Conservation (phyloP, 2,888 invertebrate species). For the Encarsia formosa region DNA sequence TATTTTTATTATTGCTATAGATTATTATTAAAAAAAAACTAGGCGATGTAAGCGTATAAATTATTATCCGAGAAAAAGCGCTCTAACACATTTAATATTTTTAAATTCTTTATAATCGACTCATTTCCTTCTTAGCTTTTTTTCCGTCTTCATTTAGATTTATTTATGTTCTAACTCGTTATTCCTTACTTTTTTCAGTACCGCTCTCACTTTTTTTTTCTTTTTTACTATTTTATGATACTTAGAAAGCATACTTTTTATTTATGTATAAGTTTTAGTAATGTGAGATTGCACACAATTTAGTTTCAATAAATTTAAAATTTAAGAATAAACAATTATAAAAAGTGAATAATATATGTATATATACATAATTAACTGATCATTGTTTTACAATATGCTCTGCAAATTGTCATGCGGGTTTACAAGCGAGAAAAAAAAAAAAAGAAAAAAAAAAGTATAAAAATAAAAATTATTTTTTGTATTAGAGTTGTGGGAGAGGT, state of each 20-base stretch:
- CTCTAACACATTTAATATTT: constrained; percentile 21
- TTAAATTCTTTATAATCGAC: constrained; percentile 20
- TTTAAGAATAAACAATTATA: constrained; percentile 25
- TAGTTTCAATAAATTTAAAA: constrained; percentile 30
- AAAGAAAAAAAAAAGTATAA: too few species aligned
- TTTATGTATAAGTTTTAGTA: constrained; percentile 23
- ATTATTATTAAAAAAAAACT: constrained; percentile 6
- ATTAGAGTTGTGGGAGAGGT: constrained; percentile 25
- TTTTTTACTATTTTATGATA: constrained; percentile 15
- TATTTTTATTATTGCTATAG: constrained; percentile 29
- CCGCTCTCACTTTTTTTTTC: not conserved
- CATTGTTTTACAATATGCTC: constrained; percentile 32
- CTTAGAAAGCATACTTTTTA: constrained; percentile 25
- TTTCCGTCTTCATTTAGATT: constrained; percentile 5
- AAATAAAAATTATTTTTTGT: constrained; percentile 41
- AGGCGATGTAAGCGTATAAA: constrained; percentile 16
- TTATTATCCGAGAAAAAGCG: constrained; percentile 10
- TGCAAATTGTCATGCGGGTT: constrained; percentile 40
- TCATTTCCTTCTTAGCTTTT: not conserved
- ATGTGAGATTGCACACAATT: constrained; percentile 35
- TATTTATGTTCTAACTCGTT: not conserved
- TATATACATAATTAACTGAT: constrained; percentile 27
- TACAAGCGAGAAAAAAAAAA: constrained; percentile 26
- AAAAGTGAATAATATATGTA: constrained; percentile 24
- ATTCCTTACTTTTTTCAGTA: not conserved